A percentile compares a stretch with the other conserved stretches of the same genome.
Evolutionary conservation across 2,888 invertebrate genomes (phyloP).

Genomic region (Caenorhabditis virilis): DNA sequence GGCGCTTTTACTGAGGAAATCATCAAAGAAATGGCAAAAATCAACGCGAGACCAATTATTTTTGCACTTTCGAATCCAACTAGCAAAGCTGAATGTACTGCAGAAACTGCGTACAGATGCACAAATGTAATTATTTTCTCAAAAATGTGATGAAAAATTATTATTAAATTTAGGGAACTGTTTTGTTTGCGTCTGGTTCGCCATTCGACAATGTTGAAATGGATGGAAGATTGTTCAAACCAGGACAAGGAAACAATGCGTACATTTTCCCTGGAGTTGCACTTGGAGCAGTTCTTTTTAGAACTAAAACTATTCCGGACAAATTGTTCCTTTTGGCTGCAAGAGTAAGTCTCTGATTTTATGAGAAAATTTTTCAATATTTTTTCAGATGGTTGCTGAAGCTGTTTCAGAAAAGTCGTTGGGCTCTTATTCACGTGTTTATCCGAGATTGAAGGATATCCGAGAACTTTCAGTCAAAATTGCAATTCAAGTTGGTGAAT

Average conservation of each 20-base stretch:
- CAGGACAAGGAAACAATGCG: slow-evolving; percentile 97
- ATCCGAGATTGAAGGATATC: slow-evolving; percentile 85
- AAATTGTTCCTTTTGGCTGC: slow-evolving; percentile 92
- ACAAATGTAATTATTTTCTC: slow-evolving; percentile 77
- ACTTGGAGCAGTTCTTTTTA: slow-evolving; percentile 87
- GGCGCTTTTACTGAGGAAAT: slow-evolving; percentile 91
- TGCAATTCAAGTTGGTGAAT: slow-evolving; percentile 70
- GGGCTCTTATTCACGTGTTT: slow-evolving; percentile 80
- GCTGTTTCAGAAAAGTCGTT: slow-evolving; percentile 83
- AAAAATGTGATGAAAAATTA: background rate
- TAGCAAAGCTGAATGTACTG: slow-evolving; percentile 97
- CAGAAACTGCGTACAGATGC: slow-evolving; percentile 87
- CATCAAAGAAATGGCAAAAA: slow-evolving; percentile 82
- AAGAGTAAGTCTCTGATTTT: slow-evolving; percentile 75
- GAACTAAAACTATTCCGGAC: slow-evolving; percentile 90
- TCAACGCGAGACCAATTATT: slow-evolving; percentile 86
- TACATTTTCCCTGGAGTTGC: slow-evolving; percentile 95
- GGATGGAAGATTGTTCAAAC: slow-evolving; percentile 81
- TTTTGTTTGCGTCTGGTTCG: slow-evolving; percentile 92
- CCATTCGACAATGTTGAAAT: slow-evolving; percentile 86
- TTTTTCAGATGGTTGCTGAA: slow-evolving; percentile 78
- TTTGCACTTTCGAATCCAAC: slow-evolving; percentile 99
- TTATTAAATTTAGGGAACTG: slow-evolving; percentile 78
- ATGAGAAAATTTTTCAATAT: slow-evolving; percentile 1
- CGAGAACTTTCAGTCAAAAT: slow-evolving; percentile 85